Base-by-base conservation (phyloP, 2,113 vertebrate genomes). In the Pseudonaja textilis region DNA sequence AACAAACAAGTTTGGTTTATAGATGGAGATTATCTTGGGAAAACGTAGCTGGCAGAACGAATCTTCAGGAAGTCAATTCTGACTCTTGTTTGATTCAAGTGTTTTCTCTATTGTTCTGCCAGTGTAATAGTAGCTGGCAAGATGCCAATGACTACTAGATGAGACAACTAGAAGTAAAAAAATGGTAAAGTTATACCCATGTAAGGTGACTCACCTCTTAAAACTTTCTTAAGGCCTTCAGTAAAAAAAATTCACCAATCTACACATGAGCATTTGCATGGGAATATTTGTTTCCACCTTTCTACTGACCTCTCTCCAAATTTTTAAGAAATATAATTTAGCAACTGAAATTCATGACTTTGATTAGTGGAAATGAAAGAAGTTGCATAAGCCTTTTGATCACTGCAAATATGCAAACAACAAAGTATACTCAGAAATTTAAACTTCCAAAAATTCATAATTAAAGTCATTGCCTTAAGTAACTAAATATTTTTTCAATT, bases 61-160 rank as follows among this genome's bases (percentile, higher is more conserved):
- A 6, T 7, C 85, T n/a, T 87, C 12, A n/a, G 0, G 2, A 45
- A 16, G 56, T 45, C 25, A 50, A 39, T 56, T 23, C 0, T 39
- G n/a, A 34, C 64, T 0, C 56, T 0, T 0, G 0, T 64, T 57
- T 34, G 0, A 59, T 85, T 57, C 74, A 10, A 34, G 20, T 22
- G 22, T 56, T 89, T 55, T 45, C 4, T 25, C 57, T 59, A 18
- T 42, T 42, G 18, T 59, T 0, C 39, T 2, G 0, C 25, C 64
- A 59, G n/a, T 42, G 47, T 0, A 0, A 39, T 87, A 61, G 39
- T 22, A 85, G 1, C 0, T 0, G 47, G 93, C 55, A 11, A 26
- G 52, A n/a, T 34, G 94, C 81, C 64, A 29, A 0, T 54, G 20
- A 34, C 39, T 8, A n/a, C 1, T 1, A 88, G 85, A 69, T 25